Conservation (phyloP, 2,888 invertebrate genomes). For the Thymelicus acteon region DNA sequence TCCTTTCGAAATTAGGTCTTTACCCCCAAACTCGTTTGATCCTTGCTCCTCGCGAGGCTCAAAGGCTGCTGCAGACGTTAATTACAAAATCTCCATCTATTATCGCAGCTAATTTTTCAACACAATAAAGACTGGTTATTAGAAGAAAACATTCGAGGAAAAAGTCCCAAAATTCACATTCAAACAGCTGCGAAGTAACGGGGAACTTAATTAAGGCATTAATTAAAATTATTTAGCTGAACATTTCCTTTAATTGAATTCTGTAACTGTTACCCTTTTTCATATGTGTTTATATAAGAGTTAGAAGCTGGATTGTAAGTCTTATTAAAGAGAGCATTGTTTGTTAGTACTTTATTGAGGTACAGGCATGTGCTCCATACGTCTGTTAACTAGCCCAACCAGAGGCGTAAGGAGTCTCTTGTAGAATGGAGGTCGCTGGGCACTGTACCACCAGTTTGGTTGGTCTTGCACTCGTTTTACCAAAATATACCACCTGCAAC, state of each 20-base stretch:
- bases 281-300: background rate
- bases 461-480: too few species aligned
- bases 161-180: constrained; percentile 11
- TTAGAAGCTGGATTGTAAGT: background rate
- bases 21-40: constrained; percentile 9
- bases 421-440: too few species aligned
- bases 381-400: too few species aligned
- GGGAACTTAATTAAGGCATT: constrained; percentile 19
- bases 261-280: constrained; percentile 1
- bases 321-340: too few species aligned
- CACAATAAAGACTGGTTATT: constrained; percentile 13
- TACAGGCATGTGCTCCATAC: too few species aligned
- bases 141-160: constrained; percentile 9
- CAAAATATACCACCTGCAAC: too few species aligned
- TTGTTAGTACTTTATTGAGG: too few species aligned
- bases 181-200: constrained; percentile 16
- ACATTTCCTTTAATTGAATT: background rate
- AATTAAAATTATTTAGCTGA: constrained; percentile 17
- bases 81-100: constrained; percentile 16
- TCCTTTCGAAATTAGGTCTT: constrained; percentile 1
- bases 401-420: too few species aligned
- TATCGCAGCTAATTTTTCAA: constrained; percentile 13
- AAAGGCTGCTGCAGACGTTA: constrained; percentile 10
- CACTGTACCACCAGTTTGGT: too few species aligned
- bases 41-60: background rate